A percentile compares a stretch with the other conserved stretches of the same genome.
Conservation (phyloP, 2,888 invertebrate species). For the Nemurella pictetii region DNA sequence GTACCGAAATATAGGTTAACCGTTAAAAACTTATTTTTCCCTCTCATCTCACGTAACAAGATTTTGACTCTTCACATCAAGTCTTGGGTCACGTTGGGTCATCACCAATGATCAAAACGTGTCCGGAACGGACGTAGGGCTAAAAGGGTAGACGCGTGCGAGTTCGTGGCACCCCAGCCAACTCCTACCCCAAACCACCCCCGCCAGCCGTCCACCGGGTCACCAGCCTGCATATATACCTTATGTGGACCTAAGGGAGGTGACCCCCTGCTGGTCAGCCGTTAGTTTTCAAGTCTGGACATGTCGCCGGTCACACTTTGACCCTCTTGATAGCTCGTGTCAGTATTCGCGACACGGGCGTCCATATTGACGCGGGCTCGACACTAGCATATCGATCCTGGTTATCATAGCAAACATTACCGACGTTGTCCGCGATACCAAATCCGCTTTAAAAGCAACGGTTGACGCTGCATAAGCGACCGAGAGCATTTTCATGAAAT, state of each 20-base stretch:
- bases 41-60: background rate
- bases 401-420: background rate
- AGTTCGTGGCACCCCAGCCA: background rate
- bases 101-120: background rate
- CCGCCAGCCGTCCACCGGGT: background rate
- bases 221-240: background rate
- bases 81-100: background rate
- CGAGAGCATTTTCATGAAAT: background rate
- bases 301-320: background rate
- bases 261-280: background rate
- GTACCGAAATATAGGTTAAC: background rate
- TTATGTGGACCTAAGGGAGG: background rate
- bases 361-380: background rate
- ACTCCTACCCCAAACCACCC: background rate
- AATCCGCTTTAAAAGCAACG: background rate
- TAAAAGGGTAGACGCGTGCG: background rate
- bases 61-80: background rate
- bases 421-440: background rate
- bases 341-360: background rate
- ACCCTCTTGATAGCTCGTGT: background rate
- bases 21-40: background rate
- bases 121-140: background rate
- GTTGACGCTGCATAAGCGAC: background rate
- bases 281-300: slow-evolving; percentile 1
- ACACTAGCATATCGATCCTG: background rate